Evolutionary conservation across 2,797 vertebrate species (phyloP), one percentile per base, ranked within the genome.

Genomic region (Brachymystax lenok): DNA sequence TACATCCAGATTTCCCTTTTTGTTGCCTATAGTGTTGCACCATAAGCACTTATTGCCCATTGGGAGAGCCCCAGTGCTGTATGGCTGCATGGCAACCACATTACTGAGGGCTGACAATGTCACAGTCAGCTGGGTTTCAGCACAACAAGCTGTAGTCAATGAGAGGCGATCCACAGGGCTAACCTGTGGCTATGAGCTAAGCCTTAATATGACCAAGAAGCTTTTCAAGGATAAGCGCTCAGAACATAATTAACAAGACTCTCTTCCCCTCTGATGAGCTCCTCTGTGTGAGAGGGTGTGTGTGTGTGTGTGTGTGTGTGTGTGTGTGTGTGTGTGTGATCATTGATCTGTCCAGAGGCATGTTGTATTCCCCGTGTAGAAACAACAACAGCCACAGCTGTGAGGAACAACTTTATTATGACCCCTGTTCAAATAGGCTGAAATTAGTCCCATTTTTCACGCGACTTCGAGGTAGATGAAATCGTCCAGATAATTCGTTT

Each of bases 181-280:
- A n/a, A 59, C 56, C 6, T 21, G 5, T 59, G 56, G 56, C 56
- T 61, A n/a, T 61, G 10, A n/a, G 56, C 19, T n/a, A 3, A 61
- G 56, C 19, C 56, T 61, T 61, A 61, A 61, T 59, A n/a, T 61
- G 56, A 61, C 56, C 56, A 8, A n/a, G 1, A 61, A 61, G 56
- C n/a, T 61, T 61, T 61, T 61, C 40, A 46, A 46, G 40, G 40
- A 5, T 33, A 4, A 33, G 33, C 33, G 33, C 52, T 54, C 61
- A 54, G 64, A 59, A 69, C 51, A 68, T 70, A 14, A 14, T 54
- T 73, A 75, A 68, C 56, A 24, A 61, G 56, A 61, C 56, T 61
- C 56, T 59, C 56, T 59, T 19, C 5, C n/a, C 56, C 56, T 59
- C 56, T 21, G 56, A 21, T 21, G 56, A 61, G 8, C 56, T 21